Percentiles rank a stretch among this genome's conserved stretches.
Evolutionary conservation across 2,113 vertebrate genomes (phyloP).

Genomic region (Toxotes jaculatrix): DNA sequence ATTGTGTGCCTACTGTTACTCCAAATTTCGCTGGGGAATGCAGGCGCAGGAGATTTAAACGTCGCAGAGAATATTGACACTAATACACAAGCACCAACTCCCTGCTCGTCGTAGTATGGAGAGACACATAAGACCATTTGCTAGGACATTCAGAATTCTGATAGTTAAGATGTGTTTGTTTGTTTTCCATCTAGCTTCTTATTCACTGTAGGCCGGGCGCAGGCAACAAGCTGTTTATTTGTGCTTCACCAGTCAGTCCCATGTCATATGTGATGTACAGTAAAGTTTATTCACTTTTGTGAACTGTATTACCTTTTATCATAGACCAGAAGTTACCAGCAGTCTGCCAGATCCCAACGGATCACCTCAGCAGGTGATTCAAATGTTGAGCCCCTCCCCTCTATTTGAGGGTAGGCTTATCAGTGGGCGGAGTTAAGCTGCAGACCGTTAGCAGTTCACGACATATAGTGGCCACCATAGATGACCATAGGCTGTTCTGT

Average conservation of each 20-base stretch:
- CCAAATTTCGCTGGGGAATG: neutral
- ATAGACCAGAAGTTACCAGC: neutral
- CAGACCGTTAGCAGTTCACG: neutral
- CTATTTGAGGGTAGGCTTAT: neutral
- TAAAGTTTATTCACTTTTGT: neutral
- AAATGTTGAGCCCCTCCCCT: slow-evolving; percentile 4
- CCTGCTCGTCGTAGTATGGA: neutral
- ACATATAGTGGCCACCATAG: neutral
- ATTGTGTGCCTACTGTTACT: neutral
- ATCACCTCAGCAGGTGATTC: slow-evolving; percentile 9
- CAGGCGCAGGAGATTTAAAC: neutral
- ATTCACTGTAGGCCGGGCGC: neutral
- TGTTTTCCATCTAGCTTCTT: neutral
- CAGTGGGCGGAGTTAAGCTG: slow-evolving; percentile 31
- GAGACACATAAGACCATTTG: neutral
- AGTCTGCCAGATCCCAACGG: neutral
- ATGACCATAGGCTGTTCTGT: neutral
- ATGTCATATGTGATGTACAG: neutral
- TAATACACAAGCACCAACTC: neutral
- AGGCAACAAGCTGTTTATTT: neutral
- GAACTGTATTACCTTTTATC: neutral
- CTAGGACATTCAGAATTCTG: no score
- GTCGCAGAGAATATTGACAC: neutral
- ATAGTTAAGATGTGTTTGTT: neutral
- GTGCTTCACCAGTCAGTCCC: neutral